These are phyloP conservation scores for Chauna torquata DNA, from an alignment of 2,113 vertebrate species.

Conservation along the genomic window DNA sequence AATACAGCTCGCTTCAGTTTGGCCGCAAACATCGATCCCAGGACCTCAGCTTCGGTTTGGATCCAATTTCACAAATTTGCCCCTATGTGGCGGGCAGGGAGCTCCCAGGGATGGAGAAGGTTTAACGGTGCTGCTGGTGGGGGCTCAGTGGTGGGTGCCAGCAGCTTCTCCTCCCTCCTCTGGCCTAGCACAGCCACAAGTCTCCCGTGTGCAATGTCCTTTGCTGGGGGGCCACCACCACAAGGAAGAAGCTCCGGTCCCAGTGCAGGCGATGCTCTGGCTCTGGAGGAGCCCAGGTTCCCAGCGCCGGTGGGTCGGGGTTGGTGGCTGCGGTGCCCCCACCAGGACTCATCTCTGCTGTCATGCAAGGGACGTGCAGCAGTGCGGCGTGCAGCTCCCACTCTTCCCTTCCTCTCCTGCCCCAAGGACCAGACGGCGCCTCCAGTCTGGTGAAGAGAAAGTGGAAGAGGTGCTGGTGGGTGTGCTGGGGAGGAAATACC, in stretches of 20 bases:
- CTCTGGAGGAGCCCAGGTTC: no score
- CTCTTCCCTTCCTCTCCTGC: neutral
- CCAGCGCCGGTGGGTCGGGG: no score
- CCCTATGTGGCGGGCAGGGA: accelerated
- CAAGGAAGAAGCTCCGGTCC: neutral
- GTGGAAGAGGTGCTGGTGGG: neutral
- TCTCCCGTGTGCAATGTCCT: neutral
- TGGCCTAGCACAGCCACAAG: neutral
- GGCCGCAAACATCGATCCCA: accelerated
- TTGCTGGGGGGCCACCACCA: neutral
- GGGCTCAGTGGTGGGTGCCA: neutral
- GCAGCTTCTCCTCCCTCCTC: neutral
- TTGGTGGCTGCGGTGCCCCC: no score
- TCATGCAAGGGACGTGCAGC: accelerated
- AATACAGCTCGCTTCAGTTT: neutral
- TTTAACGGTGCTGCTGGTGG: neutral
- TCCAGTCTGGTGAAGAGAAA: neutral
- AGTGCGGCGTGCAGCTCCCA: neutral
- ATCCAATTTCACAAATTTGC: neutral
- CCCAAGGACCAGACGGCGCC: neutral
- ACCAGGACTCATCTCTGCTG: neutral
- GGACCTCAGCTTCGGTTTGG: neutral
- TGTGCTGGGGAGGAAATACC: no score
- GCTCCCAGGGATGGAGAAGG: neutral
- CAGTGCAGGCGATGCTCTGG: neutral